phyloP scores from a whole-genome alignment of 2,888 invertebrate species.

The Plagiodera versicolora region DNA sequence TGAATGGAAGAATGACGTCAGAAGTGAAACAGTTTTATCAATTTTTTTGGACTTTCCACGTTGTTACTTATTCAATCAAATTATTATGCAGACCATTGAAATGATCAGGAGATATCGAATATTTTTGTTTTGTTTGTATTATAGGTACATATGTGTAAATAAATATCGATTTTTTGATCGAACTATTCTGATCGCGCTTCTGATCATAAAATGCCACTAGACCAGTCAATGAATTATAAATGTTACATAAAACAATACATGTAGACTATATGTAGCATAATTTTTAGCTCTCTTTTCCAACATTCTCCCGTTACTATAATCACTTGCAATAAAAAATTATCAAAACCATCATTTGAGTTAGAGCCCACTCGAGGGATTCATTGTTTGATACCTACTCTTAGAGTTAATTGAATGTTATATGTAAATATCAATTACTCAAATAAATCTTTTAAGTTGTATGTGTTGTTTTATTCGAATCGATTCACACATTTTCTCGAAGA shows the following conservation, averaged over 20 bases:
- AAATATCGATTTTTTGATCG: neutral
- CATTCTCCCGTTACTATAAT: slow-evolving; percentile 8
- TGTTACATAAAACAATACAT: slow-evolving; percentile 21
- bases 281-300: slow-evolving; percentile 28
- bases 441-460: slow-evolving; percentile 47
- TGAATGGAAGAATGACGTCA: neutral
- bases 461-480: slow-evolving; percentile 13
- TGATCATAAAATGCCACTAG: slow-evolving; percentile 28
- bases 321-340: neutral
- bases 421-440: slow-evolving; percentile 47
- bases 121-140: neutral
- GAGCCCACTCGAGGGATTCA: slow-evolving; percentile 7
- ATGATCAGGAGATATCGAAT: neutral
- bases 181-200: slow-evolving; percentile 6
- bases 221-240: slow-evolving; percentile 21
- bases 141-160: neutral
- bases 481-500: no score
- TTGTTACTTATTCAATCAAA: neutral
- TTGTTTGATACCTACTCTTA: slow-evolving; percentile 40
- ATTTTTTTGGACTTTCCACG: neutral
- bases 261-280: slow-evolving; percentile 25
- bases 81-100: neutral
- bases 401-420: slow-evolving; percentile 44
- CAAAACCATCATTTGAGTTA: neutral
- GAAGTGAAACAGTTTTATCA: no score